phyloP scores from a whole-genome alignment of 2,888 invertebrate species.

The Plebejus melissa region DNA sequence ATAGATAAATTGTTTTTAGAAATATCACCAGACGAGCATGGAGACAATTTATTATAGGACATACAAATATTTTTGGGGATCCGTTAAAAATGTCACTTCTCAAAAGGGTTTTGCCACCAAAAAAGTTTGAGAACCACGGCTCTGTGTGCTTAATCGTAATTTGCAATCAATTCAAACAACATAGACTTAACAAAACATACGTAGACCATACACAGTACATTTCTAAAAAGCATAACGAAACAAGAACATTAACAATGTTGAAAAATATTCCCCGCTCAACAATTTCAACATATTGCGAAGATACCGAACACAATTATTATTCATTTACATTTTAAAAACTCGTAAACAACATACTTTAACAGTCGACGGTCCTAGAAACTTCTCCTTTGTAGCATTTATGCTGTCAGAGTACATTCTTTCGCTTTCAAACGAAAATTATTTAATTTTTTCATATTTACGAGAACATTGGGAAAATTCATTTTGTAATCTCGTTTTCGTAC shows the following conservation, averaged over 20 bases:
- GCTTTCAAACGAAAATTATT: constrained; percentile 12
- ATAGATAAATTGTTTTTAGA: no score
- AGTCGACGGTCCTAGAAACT: constrained; percentile 14
- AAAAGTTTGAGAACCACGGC: no score
- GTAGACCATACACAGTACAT: neutral
- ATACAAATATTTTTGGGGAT: no score
- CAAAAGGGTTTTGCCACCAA: no score
- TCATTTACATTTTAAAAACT: constrained; percentile 27
- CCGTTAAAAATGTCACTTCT: no score
- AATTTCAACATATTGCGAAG: constrained; percentile 23
- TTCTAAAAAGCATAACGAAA: neutral
- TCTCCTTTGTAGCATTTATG: constrained; percentile 28
- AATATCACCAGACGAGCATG: no score
- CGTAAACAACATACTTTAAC: constrained; percentile 21
- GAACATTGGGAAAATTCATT: neutral
- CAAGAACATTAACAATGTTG: constrained; percentile 7
- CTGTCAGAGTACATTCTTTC: constrained; percentile 24
- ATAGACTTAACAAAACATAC: neutral
- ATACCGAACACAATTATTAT: constrained; percentile 26
- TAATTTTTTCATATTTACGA: constrained; percentile 19
- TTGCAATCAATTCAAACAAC: neutral
- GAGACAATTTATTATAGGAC: no score
- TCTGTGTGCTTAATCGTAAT: neutral
- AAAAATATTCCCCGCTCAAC: constrained; percentile 11
- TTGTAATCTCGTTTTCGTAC: constrained; percentile 26